Conservation (phyloP, 1,140 invertebrate species). For the Nautilus pompilius region DNA sequence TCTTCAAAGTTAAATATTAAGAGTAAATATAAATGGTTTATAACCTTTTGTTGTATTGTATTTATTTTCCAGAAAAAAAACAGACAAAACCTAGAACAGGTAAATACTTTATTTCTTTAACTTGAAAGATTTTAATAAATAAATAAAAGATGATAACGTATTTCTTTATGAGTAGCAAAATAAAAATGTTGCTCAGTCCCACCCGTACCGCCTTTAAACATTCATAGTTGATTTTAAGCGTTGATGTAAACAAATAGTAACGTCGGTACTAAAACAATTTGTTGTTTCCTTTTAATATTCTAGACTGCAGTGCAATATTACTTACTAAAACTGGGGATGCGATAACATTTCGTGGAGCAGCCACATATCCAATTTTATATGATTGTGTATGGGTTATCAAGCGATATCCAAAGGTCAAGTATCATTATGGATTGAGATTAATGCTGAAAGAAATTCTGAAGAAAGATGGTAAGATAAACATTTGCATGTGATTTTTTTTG, state of each 20-base stretch:
- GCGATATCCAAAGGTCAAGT: conserved; percentile 21
- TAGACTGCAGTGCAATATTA: conserved; percentile 37
- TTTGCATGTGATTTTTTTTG: not conserved
- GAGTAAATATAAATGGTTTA: too few species aligned
- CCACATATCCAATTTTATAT: conserved; percentile 24
- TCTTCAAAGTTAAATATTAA: too few species aligned
- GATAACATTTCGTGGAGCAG: conserved; percentile 26
- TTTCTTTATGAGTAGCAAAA: too few species aligned
- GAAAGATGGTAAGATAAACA: conserved; percentile 33
- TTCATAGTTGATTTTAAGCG: too few species aligned
- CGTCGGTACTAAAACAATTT: too few species aligned
- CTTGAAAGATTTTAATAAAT: too few species aligned
- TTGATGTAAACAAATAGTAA: too few species aligned
- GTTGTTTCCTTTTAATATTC: too few species aligned
- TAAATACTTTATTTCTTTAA: conserved; percentile 13
- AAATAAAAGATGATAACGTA: too few species aligned
- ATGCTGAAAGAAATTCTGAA: conserved; percentile 32
- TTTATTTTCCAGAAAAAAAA: conserved; percentile 13
- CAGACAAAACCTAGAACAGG: conserved; percentile 24
- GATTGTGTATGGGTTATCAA: conserved; percentile 49
- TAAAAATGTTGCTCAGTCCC: too few species aligned
- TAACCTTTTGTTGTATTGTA: too few species aligned
- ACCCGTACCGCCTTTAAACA: too few species aligned
- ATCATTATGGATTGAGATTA: conserved; percentile 34
- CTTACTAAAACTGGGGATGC: conserved; percentile 31